A percentile compares a stretch with the other conserved stretches of the same genome.
phyloP scores from a whole-genome alignment of 2,888 invertebrate genomes.

The Embidobia sp. region DNA sequence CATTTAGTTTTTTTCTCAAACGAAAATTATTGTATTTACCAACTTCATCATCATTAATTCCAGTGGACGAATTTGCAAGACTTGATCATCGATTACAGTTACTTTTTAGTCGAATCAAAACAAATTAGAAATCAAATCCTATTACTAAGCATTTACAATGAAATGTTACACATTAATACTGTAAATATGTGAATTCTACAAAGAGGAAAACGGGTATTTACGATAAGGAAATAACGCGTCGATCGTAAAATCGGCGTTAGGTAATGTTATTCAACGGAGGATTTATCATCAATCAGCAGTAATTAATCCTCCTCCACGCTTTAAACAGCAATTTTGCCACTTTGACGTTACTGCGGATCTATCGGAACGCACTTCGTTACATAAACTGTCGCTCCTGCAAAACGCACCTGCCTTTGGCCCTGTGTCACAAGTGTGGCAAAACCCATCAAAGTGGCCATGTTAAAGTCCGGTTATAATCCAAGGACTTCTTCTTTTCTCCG shows the following conservation, averaged over 20 bases:
- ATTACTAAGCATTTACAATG: too few species aligned
- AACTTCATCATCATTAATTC: too few species aligned
- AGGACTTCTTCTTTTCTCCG: conserved; percentile 44
- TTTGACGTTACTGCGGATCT: neutral
- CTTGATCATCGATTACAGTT: too few species aligned
- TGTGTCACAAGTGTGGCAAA: neutral
- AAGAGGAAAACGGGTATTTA: conserved; percentile 14
- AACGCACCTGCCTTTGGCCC: neutral
- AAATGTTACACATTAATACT: too few species aligned
- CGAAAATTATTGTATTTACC: too few species aligned
- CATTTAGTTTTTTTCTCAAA: too few species aligned
- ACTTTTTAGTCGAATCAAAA: too few species aligned
- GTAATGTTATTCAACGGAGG: conserved; percentile 15
- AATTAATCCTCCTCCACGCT: neutral
- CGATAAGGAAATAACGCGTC: conserved; percentile 3
- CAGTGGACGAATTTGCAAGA: too few species aligned
- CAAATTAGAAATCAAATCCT: too few species aligned
- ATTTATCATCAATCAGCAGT: neutral
- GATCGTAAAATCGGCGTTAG: conserved; percentile 8
- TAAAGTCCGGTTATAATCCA: conserved; percentile 39
- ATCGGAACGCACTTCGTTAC: neutral
- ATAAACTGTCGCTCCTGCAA: neutral
- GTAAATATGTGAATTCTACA: conserved; percentile 1
- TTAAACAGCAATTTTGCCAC: too few species aligned
- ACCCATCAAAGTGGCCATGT: neutral